A percentile compares a stretch with the other conserved stretches of the same genome.
phyloP scores from a whole-genome alignment of 1,140 invertebrate genomes.

The Thaumetopoea pityocampa region DNA sequence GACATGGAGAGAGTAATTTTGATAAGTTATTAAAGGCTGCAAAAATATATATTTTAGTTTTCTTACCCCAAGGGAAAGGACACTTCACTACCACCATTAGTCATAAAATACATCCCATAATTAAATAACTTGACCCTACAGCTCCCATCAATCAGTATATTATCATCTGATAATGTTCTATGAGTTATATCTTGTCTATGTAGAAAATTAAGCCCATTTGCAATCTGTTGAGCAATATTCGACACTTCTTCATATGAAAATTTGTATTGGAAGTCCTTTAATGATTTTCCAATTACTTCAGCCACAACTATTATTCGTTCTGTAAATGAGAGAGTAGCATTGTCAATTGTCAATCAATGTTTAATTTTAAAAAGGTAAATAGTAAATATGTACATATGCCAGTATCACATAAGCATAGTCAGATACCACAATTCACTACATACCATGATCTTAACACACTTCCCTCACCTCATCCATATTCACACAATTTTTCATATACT shows the following conservation, averaged over 20 bases:
- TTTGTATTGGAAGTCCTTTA: constrained; percentile 68
- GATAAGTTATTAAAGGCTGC: too few relatives aligned
- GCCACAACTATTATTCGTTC: constrained; percentile 93
- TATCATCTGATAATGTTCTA: constrained; percentile 88
- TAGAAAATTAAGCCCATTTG: constrained; percentile 85
- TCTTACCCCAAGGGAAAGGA: constrained; percentile 94
- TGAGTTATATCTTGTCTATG: constrained; percentile 86
- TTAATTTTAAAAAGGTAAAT: too few relatives aligned
- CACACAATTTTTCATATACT: too few relatives aligned
- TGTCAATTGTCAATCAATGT: not conserved
- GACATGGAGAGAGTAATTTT: too few relatives aligned
- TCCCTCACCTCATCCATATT: too few relatives aligned
- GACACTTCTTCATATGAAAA: constrained; percentile 75
- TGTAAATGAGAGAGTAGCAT: constrained; percentile 67
- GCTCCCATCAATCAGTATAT: constrained; percentile 86
- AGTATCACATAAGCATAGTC: too few relatives aligned
- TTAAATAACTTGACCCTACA: constrained; percentile 91
- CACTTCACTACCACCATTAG: constrained; percentile 87
- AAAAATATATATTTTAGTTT: too few relatives aligned
- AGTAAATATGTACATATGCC: too few relatives aligned
- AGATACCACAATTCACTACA: too few relatives aligned
- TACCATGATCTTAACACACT: too few relatives aligned
- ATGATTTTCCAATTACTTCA: constrained; percentile 86
- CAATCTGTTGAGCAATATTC: constrained; percentile 81
- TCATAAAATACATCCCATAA: constrained; percentile 96